phyloP scores from a whole-genome alignment of 2,888 invertebrate genomes.

The Augiades crinisus region DNA sequence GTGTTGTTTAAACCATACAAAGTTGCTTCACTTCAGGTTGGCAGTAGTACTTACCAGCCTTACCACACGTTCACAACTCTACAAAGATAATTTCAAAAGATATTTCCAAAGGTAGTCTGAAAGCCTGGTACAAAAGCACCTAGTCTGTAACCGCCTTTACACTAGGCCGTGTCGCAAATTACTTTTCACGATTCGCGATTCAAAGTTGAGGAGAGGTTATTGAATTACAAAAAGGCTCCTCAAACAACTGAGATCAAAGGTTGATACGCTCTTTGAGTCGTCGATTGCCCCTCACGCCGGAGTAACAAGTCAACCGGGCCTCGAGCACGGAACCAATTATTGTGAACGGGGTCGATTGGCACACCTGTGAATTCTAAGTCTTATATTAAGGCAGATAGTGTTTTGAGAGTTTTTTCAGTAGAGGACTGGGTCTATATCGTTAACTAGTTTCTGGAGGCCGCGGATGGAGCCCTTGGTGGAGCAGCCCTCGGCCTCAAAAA shows the following conservation, averaged over 20 bases:
- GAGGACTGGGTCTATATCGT: too few species aligned
- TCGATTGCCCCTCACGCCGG: slow-evolving; percentile 6
- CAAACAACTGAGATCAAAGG: slow-evolving; percentile 9
- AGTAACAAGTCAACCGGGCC: slow-evolving; percentile 1
- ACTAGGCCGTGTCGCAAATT: not conserved
- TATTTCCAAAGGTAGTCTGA: too few species aligned
- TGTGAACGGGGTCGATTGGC: slow-evolving; percentile 1
- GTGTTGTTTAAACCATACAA: too few species aligned
- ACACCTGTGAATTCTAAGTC: slow-evolving; percentile 5
- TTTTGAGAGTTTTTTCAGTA: not conserved
- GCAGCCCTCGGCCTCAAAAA: too few species aligned
- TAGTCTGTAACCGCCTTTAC: too few species aligned
- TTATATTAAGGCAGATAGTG: not conserved
- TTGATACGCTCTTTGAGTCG: not conserved
- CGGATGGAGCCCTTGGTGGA: too few species aligned
- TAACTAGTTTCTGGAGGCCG: too few species aligned
- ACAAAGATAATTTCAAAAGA: too few species aligned
- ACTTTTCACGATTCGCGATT: not conserved
- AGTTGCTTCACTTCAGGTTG: too few species aligned
- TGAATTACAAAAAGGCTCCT: slow-evolving; percentile 15
- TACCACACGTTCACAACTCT: too few species aligned
- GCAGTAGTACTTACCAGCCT: too few species aligned
- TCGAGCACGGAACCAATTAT: slow-evolving; percentile 14
- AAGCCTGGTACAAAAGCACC: too few species aligned
- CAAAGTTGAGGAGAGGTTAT: slow-evolving; percentile 7